Evolutionary conservation across 2,888 invertebrate species (phyloP).

Genomic region (Nasonia oneida): DNA sequence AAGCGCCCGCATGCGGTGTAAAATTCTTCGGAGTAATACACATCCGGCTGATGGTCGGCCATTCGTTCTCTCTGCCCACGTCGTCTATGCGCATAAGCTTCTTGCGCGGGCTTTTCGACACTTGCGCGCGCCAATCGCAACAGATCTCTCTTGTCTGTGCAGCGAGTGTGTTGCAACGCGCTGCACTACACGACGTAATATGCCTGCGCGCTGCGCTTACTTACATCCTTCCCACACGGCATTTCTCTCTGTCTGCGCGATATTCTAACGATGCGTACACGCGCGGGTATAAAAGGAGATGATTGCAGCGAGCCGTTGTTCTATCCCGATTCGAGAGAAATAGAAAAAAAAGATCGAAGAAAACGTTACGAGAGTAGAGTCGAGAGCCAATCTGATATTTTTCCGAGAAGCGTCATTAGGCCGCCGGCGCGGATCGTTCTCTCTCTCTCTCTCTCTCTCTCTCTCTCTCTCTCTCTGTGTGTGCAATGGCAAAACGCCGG

Average conservation of each 20-base stretch:
- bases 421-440: constrained; percentile 52
- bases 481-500: constrained; percentile 46
- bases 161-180: constrained; percentile 26
- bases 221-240: neutral
- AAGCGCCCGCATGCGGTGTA: constrained; percentile 5
- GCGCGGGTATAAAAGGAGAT: neutral
- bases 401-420: constrained; percentile 64
- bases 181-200: too few relatives aligned
- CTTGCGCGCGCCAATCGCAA: constrained; percentile 39
- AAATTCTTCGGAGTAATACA: constrained; percentile 53
- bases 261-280: too few relatives aligned
- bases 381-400: constrained; percentile 61
- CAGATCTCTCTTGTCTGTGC: constrained; percentile 11
- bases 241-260: neutral
- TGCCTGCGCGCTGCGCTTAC: too few relatives aligned
- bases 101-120: constrained; percentile 8
- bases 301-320: neutral
- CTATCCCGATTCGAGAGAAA: neutral
- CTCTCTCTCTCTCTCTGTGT: neutral
- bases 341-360: neutral
- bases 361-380: neutral
- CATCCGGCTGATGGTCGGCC: constrained; percentile 24
- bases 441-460: neutral
- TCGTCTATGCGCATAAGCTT: constrained; percentile 22
- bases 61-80: constrained; percentile 60